Base-by-base conservation (phyloP, 1,140 invertebrate species). In the Lasioglossum albipes region DNA sequence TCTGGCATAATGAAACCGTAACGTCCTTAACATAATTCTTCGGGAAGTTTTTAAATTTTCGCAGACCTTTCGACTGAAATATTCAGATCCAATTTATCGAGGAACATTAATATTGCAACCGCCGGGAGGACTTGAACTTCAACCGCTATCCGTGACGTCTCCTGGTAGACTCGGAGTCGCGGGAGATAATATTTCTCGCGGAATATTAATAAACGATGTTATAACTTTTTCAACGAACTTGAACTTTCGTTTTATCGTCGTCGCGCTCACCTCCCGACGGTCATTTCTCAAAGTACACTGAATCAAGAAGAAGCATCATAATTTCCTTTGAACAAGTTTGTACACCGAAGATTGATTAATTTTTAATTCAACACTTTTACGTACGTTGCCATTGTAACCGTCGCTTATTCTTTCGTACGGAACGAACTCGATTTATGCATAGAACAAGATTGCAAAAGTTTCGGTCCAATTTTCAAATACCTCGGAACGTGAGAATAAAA, bases 91-190 rank as follows among this genome's bases (percentile, higher is more conserved):
- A 59, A 59, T 59, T 59, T 59, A 59, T 59, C 57, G 18, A 9
- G 57, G 57, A n/a, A 59, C 57, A 59, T 59, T 59, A 59, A 59
- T 59, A 59, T 59, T 59, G 57, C 57, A 59, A 59, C 57, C 57
- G 57, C 18, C 18, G 6, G 57, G 20, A 59, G 57, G 18, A 59
- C 57, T 22, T 59, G 57, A 59, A 59, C 57, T 59, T n/a, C 20
- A n/a, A 7, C 18, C 57, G 20, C 20, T 54, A 20, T 59, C 57
- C 20, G 57, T n/a, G n/a, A 59, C 57, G 57, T n/a, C 20, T 59
- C 57, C 18, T 20, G 16, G 18, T 5, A 18, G 18, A 61, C 22
- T 9, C 7, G 10, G 59, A 61, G 22, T 59, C 57, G 31, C 13
- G 31, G 27, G 18, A 18, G 31, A 20, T 65, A 65, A 65, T 41